A percentile compares a stretch with the other conserved stretches of the same genome.
Evolutionary conservation across 2,888 invertebrate species (phyloP).

Genomic region (Rhingia campestris): DNA sequence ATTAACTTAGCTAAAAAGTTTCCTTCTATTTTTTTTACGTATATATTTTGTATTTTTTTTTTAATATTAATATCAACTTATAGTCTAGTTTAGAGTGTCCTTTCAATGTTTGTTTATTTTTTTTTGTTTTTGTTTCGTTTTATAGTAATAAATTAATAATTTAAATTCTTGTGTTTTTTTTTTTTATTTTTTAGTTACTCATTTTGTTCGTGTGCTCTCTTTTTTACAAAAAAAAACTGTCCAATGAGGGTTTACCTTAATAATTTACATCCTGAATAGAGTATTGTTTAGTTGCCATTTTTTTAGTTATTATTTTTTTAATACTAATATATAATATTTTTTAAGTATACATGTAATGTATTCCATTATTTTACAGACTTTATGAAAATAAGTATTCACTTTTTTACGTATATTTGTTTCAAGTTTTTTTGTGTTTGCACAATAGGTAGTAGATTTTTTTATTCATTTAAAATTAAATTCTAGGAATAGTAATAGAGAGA

Average conservation of each 20-base stretch:
- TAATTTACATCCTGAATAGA: slow-evolving; percentile 74
- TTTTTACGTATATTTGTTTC: slow-evolving; percentile 74
- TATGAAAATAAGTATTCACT: slow-evolving; percentile 75
- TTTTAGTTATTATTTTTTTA: slow-evolving; percentile 51
- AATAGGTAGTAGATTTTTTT: slow-evolving; percentile 71
- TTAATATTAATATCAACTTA: slow-evolving; percentile 72
- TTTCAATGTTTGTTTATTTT: slow-evolving; percentile 39
- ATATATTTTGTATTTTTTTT: slow-evolving; percentile 74
- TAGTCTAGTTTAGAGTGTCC: slow-evolving; percentile 71
- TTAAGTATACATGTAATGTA: slow-evolving; percentile 76
- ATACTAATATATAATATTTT: slow-evolving; percentile 72
- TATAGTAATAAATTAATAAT: slow-evolving; percentile 71
- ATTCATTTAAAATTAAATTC: slow-evolving; percentile 72
- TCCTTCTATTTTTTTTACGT: slow-evolving; percentile 76
- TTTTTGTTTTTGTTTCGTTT: slow-evolving; percentile 24
- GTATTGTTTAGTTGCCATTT: slow-evolving; percentile 57
- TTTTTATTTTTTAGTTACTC: slow-evolving; percentile 27
- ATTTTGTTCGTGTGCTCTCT: slow-evolving; percentile 42
- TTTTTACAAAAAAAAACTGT: slow-evolving; percentile 68
- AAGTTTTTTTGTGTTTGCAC: slow-evolving; percentile 67
- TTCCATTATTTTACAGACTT: slow-evolving; percentile 75
- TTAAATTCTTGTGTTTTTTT: slow-evolving; percentile 61
- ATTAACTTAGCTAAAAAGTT: slow-evolving; percentile 80
- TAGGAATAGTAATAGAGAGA: slow-evolving; percentile 73
- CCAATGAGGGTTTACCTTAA: slow-evolving; percentile 57